Base-by-base conservation (phyloP, 2,888 invertebrate species). In the Diarsia dahlii region DNA sequence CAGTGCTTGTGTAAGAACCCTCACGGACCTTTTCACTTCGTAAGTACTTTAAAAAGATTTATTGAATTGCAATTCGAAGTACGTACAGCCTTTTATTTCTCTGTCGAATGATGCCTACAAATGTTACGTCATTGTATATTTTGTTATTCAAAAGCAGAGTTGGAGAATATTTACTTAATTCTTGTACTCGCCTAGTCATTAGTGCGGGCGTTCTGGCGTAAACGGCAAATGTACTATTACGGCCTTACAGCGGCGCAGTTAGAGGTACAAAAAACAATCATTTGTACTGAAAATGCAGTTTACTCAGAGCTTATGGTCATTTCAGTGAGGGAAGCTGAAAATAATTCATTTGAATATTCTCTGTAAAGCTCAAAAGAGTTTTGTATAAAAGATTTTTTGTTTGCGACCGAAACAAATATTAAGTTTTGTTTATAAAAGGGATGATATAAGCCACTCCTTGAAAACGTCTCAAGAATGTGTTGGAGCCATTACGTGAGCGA, bases 1-100 rank as follows among this genome's bases (percentile, higher is more conserved):
- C 73, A 66, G 45, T 84, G 83, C 80, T 82, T 83, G 84, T 81
- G 83, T 81, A 81, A 84, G 81, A 86, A 84, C 81, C 81, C 73
- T 80, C 65, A 70, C 78, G 48, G 56, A 80, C 71, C 80, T 80
- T 86, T 84, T 79, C 66, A 81, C 58, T 66, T 71, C 60, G 28
- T 28, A 63, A 77, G 28, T 28, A 76, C 56, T 79, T 74, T 69
- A 62, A 66, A 78, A 76, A 80, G 70, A 73, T 87, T 84, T 76
- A 81, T 78, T 77, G 72, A 63, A 52, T 34, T 52, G 54, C 50
- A 62, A 71, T 67, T 60, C 52, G 6, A 58, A 34, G 20, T 28
- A 60, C 60, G 10, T 50, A 23, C 34, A 15, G 10, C 28, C 10
- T 34, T 75, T 23, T 13, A 67, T 48, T 66, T 62, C 13, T 56